Evolutionary conservation across 2,888 invertebrate genomes (phyloP), one percentile per base, ranked within the genome.

Genomic region (Drosophila mimica): DNA sequence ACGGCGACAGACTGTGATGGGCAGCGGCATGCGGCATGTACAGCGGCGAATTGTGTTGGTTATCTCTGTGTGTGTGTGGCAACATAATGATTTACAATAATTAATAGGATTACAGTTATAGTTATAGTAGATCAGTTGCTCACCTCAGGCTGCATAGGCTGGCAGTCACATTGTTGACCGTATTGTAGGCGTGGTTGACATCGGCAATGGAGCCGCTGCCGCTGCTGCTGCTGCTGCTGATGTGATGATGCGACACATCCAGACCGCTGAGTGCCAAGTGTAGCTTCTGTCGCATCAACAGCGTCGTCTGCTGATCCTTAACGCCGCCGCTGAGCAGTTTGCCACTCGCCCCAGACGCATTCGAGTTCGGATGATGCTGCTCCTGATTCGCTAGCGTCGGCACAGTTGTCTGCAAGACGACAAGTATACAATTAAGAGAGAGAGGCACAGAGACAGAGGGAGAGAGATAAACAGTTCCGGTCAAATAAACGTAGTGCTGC

Each of bases 331-430:
- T 78, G 93, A 77, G 93, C 54, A 83, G 67, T 52, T 83, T 83
- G 60, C 91, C 93, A 60, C 93, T 91, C 54, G 94, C 94, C 51
- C 91, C 94, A 89, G 93, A 88, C 51, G 92, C 91, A 91, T 93
- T 93, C 59, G 93, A 93, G 81, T 92, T 93, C 38, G 92, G 74
- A 89, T 93, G 93, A 81, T 92, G 92, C 78, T 93, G 92, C 76
- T 93, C 93, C 76, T 92, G 91, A 82, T 88, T 89, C 59, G 84
- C 79, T 76, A 89, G 73, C 68, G 91, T 83, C 62, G 90, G 82
- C 69, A 89, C 87, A 63, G 88, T 87, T 65, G 90, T 79, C 92
- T 92, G 60, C 17, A 40, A 25, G 17, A 28, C 13, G 3, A 3
- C 31, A 25, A 15, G 20, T 9, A 49, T 49, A 30, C 28, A 30